A percentile compares a stretch with the other conserved stretches of the same genome.
These are phyloP conservation scores for Ypsolopha sequella DNA, from an alignment of 2,888 invertebrate species.

Conservation along the genomic window DNA sequence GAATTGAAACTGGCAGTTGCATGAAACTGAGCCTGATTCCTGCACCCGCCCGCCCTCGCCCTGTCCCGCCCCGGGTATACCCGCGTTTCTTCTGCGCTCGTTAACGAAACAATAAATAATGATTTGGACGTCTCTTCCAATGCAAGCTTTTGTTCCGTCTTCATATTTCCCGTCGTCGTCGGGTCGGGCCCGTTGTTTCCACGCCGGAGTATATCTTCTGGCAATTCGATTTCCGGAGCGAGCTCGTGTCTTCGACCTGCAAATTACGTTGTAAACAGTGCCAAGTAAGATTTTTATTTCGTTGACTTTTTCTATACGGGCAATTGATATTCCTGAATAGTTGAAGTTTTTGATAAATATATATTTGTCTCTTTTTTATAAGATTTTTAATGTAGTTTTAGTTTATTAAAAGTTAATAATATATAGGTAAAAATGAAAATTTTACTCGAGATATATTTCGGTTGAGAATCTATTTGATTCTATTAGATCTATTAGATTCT, in stretches of 20 bases:
- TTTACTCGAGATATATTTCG: no score
- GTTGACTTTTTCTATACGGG: no score
- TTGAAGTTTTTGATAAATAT: no score
- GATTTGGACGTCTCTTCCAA: conserved; percentile 48
- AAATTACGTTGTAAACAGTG: background rate
- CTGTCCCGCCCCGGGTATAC: conserved; percentile 16
- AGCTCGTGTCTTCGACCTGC: conserved; percentile 9
- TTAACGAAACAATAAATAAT: conserved; percentile 66
- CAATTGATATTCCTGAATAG: background rate
- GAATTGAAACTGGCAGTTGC: background rate
- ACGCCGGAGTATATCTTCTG: conserved; percentile 22
- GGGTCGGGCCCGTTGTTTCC: conserved; percentile 28
- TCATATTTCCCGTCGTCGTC: conserved; percentile 44
- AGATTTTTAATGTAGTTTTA: no score
- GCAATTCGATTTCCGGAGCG: conserved; percentile 26
- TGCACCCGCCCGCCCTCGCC: conserved; percentile 5
- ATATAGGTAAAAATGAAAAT: no score
- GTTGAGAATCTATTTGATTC: no score
- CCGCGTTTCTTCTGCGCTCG: conserved; percentile 46
- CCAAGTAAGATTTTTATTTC: background rate
- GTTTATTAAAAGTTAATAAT: no score
- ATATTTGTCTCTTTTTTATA: no score
- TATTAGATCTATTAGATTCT: no score
- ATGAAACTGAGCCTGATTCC: background rate
- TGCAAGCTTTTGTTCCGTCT: conserved; percentile 44